phyloP scores from a whole-genome alignment of 2,113 vertebrate genomes.

The Takifugu flavidus region DNA sequence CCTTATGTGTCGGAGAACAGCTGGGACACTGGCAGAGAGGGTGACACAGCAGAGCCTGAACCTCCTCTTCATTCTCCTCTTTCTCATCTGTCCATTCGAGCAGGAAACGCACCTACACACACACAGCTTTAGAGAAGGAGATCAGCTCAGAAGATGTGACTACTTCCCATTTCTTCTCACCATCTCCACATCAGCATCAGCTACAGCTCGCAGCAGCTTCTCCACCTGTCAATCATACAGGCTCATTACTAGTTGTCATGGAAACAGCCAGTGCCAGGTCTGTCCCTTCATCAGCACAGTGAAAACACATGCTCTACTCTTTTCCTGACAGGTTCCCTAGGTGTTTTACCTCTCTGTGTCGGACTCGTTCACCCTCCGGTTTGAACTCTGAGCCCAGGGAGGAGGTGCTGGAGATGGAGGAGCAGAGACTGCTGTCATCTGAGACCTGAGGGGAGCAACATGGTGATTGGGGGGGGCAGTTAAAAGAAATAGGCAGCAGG shows the following conservation, averaged over 20 bases:
- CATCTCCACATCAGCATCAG: conserved; percentile 95
- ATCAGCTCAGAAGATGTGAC: background rate
- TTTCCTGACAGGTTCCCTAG: background rate
- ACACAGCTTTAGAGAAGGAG: background rate
- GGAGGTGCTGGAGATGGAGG: conserved; percentile 84
- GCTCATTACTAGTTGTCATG: background rate
- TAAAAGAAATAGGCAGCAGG: background rate
- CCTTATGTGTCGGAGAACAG: conserved; percentile 90
- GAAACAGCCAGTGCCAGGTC: background rate
- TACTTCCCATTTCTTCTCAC: conserved; percentile 69
- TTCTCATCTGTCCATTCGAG: conserved; percentile 90
- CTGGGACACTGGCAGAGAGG: conserved; percentile 90
- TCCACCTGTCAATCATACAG: conserved; percentile 81
- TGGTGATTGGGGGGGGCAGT: too few species aligned
- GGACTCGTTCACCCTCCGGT: conserved; percentile 75
- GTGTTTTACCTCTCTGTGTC: conserved; percentile 81
- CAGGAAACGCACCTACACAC: conserved; percentile 87
- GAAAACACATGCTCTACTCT: too few species aligned
- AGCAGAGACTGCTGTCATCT: conserved; percentile 83
- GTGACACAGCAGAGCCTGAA: conserved; percentile 80
- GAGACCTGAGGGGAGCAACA: conserved; percentile 73
- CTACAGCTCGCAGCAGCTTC: conserved; percentile 90
- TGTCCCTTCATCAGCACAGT: background rate
- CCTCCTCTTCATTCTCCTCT: conserved; percentile 71
- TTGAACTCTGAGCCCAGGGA: conserved; percentile 72